Percentiles rank a stretch among this genome's conserved stretches.
phyloP scores from a whole-genome alignment of 2,113 vertebrate genomes.

The Hylia prasina region DNA sequence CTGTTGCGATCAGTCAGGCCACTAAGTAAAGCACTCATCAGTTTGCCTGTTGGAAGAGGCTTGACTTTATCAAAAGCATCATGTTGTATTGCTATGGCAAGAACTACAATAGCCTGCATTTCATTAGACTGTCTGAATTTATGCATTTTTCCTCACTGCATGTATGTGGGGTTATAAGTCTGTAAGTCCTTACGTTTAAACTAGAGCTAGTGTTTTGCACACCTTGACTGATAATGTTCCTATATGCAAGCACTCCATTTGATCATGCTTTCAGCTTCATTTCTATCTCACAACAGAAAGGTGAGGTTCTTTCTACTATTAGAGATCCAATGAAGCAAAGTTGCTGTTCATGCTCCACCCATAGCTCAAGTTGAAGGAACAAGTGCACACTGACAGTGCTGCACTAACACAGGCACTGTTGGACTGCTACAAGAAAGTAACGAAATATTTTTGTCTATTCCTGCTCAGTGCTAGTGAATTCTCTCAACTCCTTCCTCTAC shows the following conservation, averaged over 20 bases:
- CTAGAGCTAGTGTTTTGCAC: background rate
- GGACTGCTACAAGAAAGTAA: background rate
- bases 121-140: background rate
- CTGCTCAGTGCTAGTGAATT: background rate
- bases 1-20: constrained; percentile 90
- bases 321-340: background rate
- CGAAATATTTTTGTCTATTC: background rate
- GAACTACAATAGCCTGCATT: background rate
- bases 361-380: background rate
- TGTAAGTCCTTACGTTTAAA: background rate
- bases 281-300: background rate
- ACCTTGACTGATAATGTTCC: background rate
- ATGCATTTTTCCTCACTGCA: accelerated
- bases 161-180: accelerated
- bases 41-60: constrained; percentile 82
- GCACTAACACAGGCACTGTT: background rate
- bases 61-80: background rate
- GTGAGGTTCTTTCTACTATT: background rate
- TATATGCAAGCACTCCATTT: background rate
- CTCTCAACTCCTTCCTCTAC: background rate
- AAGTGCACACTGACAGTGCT: background rate
- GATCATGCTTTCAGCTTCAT: background rate
- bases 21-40: constrained; percentile 91
- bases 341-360: background rate
- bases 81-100: background rate